Percentiles rank a stretch among this genome's conserved stretches.
Conservation (phyloP, 2,113 vertebrate genomes). For the Miniopterus natalensis region DNA sequence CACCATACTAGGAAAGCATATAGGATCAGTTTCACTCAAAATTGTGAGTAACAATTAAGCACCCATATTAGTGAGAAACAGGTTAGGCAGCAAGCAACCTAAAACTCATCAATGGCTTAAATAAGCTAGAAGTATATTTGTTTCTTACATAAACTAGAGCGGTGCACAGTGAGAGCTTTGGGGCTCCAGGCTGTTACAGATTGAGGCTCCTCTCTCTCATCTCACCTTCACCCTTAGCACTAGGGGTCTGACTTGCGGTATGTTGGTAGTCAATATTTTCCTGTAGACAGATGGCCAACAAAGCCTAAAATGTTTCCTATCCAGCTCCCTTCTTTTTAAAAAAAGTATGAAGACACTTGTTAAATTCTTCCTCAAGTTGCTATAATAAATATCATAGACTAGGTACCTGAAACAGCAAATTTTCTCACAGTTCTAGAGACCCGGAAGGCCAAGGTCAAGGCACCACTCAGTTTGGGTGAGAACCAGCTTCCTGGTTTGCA, state of each 20-base stretch:
- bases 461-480: background rate
- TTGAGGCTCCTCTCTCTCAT: background rate
- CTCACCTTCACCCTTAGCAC: background rate
- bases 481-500: background rate
- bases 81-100: background rate
- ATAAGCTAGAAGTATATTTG: background rate
- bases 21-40: background rate
- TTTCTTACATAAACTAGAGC: background rate
- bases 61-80: background rate
- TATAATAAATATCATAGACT: background rate
- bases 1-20: background rate
- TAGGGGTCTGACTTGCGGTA: background rate
- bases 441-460: background rate
- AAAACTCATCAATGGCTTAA: background rate
- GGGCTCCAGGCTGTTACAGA: background rate
- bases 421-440: background rate
- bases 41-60: background rate
- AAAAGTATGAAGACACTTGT: background rate
- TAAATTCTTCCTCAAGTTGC: background rate
- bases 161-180: accelerated
- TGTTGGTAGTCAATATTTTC: background rate
- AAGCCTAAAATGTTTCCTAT: background rate
- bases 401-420: background rate
- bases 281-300: background rate
- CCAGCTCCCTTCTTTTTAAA: background rate